Evolutionary conservation across 2,888 invertebrate genomes (phyloP).

Genomic region (Cryptops parisi): DNA sequence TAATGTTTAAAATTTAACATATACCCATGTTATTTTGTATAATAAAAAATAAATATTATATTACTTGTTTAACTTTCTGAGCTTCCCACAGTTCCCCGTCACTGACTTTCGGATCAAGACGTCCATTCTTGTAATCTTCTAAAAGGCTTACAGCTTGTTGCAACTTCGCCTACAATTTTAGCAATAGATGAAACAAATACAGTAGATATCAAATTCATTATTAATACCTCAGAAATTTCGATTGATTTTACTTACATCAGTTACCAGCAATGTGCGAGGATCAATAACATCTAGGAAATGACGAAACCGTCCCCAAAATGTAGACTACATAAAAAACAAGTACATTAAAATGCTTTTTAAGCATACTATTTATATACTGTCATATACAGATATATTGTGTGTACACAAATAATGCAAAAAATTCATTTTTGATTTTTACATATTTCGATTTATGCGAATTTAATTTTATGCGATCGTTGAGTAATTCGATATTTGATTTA

Average conservation of each 20-base stretch:
- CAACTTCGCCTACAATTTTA: conserved; percentile 27
- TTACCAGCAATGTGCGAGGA: conserved; percentile 12
- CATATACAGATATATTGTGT: no score
- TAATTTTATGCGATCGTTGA: no score
- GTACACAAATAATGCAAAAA: no score
- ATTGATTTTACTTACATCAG: conserved; percentile 8
- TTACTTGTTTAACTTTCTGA: conserved; percentile 36
- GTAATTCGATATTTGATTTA: no score
- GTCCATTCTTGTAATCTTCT: conserved; percentile 28
- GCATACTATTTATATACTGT: no score
- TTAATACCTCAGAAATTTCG: background rate
- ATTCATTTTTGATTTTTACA: no score
- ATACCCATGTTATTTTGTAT: background rate
- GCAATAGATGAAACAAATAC: no score
- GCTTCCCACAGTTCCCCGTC: conserved; percentile 36
- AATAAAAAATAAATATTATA: background rate
- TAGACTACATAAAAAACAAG: conserved; percentile 9
- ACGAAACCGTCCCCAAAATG: conserved; percentile 14
- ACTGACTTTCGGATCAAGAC: conserved; percentile 24
- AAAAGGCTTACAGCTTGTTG: conserved; percentile 30
- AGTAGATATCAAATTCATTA: background rate
- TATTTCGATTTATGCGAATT: no score
- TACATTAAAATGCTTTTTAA: no score
- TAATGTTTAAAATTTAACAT: no score
- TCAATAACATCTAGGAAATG: conserved; percentile 17